Percentiles rank a stretch among this genome's conserved stretches.
Conservation (phyloP, 2,888 invertebrate genomes). For the Conomelus anceps region DNA sequence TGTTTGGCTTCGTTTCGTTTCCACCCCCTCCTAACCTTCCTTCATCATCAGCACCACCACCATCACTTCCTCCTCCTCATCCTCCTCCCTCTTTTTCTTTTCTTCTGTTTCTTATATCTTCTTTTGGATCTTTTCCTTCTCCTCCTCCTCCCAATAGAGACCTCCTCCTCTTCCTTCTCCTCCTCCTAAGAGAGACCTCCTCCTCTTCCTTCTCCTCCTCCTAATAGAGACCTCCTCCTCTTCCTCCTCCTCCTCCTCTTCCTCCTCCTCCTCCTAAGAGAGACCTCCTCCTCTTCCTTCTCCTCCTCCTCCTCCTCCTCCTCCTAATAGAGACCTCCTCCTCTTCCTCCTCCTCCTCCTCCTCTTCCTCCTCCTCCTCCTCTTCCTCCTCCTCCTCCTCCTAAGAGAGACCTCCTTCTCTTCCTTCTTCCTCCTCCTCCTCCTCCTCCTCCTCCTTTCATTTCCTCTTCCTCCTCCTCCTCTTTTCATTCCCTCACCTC, state of each 20-base stretch:
- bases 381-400: background rate
- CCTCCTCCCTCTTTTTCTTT: background rate
- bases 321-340: no score
- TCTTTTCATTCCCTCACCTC: background rate
- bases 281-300: background rate
- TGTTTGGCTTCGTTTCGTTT: background rate
- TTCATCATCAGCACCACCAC: no score
- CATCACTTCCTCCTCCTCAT: no score
- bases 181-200: no score
- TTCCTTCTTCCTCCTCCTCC: background rate
- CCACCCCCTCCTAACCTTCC: no score
- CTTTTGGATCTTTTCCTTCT: background rate
- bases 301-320: no score
- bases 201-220: background rate
- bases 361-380: background rate
- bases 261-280: background rate
- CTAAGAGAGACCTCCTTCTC: no score
- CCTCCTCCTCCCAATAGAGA: background rate
- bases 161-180: background rate
- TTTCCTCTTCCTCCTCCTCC: background rate
- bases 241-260: background rate
- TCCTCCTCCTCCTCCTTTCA: background rate
- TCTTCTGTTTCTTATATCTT: background rate
- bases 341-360: no score
- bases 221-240: background rate